These are phyloP conservation scores for Helleia helle DNA, from an alignment of 2,888 invertebrate genomes.

Conservation along the genomic window DNA sequence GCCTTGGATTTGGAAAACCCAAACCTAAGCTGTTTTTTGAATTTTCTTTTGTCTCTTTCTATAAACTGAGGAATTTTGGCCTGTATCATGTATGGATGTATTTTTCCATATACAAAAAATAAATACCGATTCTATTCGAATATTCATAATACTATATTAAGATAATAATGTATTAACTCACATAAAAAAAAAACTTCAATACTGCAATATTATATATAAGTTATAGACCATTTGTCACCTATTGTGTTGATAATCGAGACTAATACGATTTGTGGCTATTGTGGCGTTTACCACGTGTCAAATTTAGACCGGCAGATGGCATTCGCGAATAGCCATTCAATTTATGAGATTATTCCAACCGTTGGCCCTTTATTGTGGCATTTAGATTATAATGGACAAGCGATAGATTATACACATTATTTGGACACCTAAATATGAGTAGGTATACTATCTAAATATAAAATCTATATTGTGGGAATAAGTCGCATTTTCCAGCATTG, in stretches of 20 bases:
- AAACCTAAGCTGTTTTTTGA: too few relatives aligned
- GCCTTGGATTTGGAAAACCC: too few relatives aligned
- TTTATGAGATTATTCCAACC: slow-evolving; percentile 31
- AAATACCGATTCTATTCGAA: too few relatives aligned
- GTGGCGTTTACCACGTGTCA: slow-evolving; percentile 48
- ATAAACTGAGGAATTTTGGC: too few relatives aligned
- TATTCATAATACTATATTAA: too few relatives aligned
- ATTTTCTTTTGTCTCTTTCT: too few relatives aligned
- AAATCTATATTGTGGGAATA: slow-evolving; percentile 12
- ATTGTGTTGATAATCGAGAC: slow-evolving; percentile 49
- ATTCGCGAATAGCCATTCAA: slow-evolving; percentile 35
- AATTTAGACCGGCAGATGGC: slow-evolving; percentile 46
- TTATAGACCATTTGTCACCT: slow-evolving; percentile 51
- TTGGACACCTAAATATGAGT: too few relatives aligned
- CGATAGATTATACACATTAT: slow-evolving; percentile 30
- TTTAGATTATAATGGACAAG: slow-evolving; percentile 34
- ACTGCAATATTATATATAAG: slow-evolving; percentile 40
- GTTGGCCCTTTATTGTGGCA: slow-evolving; percentile 35
- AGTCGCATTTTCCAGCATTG: slow-evolving; percentile 18
- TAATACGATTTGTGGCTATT: slow-evolving; percentile 48
- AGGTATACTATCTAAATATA: slow-evolving; percentile 14
- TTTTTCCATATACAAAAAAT: too few relatives aligned
- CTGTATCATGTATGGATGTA: too few relatives aligned
- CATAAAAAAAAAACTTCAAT: slow-evolving; percentile 13
- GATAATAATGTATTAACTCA: neutral